A percentile compares a stretch with the other conserved stretches of the same genome.
Evolutionary conservation across 2,888 invertebrate genomes (phyloP).

Genomic region (Polyploca ridens): DNA sequence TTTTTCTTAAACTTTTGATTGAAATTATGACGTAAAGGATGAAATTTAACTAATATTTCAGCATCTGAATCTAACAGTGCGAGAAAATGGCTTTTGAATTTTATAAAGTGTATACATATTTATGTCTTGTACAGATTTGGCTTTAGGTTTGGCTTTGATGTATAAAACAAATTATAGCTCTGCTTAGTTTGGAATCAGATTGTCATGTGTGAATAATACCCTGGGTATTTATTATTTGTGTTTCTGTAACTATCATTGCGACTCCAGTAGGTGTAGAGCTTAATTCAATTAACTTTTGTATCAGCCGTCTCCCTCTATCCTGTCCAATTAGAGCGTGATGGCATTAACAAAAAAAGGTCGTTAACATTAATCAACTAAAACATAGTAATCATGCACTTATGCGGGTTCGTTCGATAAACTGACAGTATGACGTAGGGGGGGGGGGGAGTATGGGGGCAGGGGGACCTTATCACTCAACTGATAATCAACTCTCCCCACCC

Average conservation of each 20-base stretch:
- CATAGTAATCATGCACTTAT: slow-evolving; percentile 30
- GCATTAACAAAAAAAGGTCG: background rate
- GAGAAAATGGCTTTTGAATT: too few relatives aligned
- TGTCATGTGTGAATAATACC: too few relatives aligned
- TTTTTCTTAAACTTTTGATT: too few relatives aligned
- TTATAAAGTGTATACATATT: too few relatives aligned
- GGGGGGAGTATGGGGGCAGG: slow-evolving; percentile 22
- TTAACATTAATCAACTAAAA: slow-evolving; percentile 8
- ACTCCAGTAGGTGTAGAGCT: background rate
- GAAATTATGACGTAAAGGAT: too few relatives aligned
- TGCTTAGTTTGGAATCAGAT: too few relatives aligned
- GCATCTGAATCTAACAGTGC: too few relatives aligned
- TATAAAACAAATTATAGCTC: too few relatives aligned
- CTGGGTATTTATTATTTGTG: background rate
- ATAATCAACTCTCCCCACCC: slow-evolving; percentile 62
- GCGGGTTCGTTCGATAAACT: slow-evolving; percentile 61
- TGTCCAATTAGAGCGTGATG: background rate
- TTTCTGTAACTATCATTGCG: background rate
- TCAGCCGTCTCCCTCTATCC: background rate
- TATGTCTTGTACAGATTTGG: too few relatives aligned
- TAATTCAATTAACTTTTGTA: slow-evolving; percentile 1
- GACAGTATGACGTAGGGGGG: slow-evolving; percentile 17
- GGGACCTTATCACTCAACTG: slow-evolving; percentile 62
- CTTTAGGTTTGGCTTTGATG: too few relatives aligned
- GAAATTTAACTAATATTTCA: too few relatives aligned